Percentiles rank a stretch among this genome's conserved stretches.
Evolutionary conservation across 1,140 invertebrate species (phyloP).

Genomic region (Brachionus koreanus): DNA sequence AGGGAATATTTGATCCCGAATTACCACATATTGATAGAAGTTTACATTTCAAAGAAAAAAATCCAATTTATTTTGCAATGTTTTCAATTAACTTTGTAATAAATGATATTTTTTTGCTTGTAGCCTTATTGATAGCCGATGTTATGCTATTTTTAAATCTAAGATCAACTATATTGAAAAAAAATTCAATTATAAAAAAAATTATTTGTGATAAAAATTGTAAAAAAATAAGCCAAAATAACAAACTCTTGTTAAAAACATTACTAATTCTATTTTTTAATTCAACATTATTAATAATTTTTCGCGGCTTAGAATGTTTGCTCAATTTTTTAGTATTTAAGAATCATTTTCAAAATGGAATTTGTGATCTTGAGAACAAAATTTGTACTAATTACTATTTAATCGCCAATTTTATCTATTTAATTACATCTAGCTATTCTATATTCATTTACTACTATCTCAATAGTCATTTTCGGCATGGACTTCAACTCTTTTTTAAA

Average conservation of each 20-base stretch:
- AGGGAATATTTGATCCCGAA: not conserved
- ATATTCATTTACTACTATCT: not conserved
- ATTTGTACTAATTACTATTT: not conserved
- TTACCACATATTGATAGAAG: not conserved
- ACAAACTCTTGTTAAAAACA: not conserved
- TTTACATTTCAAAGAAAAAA: not conserved
- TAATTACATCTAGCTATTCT: not conserved
- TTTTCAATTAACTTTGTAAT: not conserved
- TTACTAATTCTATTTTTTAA: not conserved
- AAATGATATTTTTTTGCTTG: not conserved
- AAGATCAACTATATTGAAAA: not conserved
- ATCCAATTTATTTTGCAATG: not conserved
- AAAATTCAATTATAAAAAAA: not conserved
- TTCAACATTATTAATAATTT: not conserved
- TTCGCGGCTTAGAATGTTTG: not conserved
- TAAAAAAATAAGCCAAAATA: not conserved
- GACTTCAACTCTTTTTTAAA: not conserved
- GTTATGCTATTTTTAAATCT: not conserved
- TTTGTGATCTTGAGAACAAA: not conserved
- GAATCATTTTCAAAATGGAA: not conserved
- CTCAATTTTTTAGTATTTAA: not conserved
- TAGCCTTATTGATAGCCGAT: not conserved
- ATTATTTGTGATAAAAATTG: not conserved
- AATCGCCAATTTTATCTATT: not conserved
- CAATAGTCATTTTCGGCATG: not conserved